Evolutionary conservation across 37 sponge, comb jelly and placozoan species (phyloP), one percentile per base, ranked within the genome.

Genomic region (Petrosia ficiformis): DNA sequence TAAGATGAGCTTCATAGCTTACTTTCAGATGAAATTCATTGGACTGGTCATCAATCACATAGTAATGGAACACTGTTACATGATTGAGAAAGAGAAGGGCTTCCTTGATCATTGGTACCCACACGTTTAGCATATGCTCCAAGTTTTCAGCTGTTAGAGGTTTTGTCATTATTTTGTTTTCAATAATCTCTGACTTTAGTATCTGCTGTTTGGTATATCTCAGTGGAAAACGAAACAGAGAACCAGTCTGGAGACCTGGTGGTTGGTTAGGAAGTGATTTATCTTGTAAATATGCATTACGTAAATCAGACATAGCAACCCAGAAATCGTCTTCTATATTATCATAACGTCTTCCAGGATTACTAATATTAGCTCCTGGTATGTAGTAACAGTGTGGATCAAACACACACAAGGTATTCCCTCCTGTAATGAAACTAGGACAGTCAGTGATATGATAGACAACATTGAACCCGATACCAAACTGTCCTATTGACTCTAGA

Each of bases 401-500:
- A 25, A 82, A 10, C 11, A 82, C 67, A 39, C 82, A 82, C 35
- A 82, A 42, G 0, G 60, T 80, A 4, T 65, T 40, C 36, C 75
- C 82, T 71, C 67, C 68, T 39, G 82, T 74, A n/a, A 82, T 64
- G 31, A 82, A 82, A 40, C 75, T 75, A 16, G 90, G 90, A 58
- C 90, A 90, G 61, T 90, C 86, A 39, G 90, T 89, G 6, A 89
- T 57, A 59, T 89, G 84, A 74, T 89, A 89, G 0, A 84, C 90
- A 22, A 58, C 84, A 84, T 89, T 89, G 59, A 89, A 89, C 11
- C 90, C 90, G 57, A 89, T 78, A 35, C 90, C 90, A 89, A 75
- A 89, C 36, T 58, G 69, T 25, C 90, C 90, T 70, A 84, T 89
- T 28, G 68, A 58, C 19, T 81, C 68, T 11, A 76, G 22, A 39